Percentiles rank a stretch among this genome's conserved stretches.
Evolutionary conservation across 2,888 invertebrate genomes (phyloP).

Genomic region (Anthoptus insignis): DNA sequence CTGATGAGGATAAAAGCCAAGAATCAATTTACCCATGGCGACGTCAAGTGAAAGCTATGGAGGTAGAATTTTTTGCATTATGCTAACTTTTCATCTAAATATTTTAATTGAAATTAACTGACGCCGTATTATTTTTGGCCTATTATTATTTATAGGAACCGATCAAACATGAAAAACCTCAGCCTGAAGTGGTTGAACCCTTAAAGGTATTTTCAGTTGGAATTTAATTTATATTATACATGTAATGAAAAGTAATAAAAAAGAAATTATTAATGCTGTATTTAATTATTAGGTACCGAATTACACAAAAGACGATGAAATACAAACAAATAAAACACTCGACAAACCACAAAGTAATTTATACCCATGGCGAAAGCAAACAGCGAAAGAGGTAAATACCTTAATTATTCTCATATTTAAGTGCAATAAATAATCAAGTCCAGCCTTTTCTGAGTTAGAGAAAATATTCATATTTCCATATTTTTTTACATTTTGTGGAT

Average conservation of each 20-base stretch:
- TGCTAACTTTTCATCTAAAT: neutral
- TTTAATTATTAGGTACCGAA: constrained; percentile 56
- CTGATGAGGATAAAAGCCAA: constrained; percentile 27
- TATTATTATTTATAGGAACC: neutral
- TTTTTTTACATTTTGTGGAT: too few species aligned
- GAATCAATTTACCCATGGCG: constrained; percentile 49
- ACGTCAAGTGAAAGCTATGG: constrained; percentile 47
- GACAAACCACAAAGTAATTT: constrained; percentile 58
- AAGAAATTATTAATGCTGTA: neutral
- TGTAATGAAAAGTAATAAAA: neutral
- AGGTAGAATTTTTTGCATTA: constrained; percentile 38
- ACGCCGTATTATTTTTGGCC: too few species aligned
- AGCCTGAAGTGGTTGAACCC: constrained; percentile 2
- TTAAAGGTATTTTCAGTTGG: constrained; percentile 15
- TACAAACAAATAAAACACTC: constrained; percentile 52
- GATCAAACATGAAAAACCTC: constrained; percentile 9
- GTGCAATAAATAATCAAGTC: too few species aligned
- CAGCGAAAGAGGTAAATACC: constrained; percentile 58
- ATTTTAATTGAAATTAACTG: neutral
- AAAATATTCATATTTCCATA: too few species aligned
- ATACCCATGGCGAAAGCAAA: constrained; percentile 60
- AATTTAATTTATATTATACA: neutral
- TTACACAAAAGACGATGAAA: constrained; percentile 46
- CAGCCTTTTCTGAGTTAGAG: too few species aligned
- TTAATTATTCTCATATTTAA: neutral